Percentiles rank a stretch among this genome's conserved stretches.
Conservation (phyloP, 2,797 vertebrate genomes). For the Etheostoma perlongum region DNA sequence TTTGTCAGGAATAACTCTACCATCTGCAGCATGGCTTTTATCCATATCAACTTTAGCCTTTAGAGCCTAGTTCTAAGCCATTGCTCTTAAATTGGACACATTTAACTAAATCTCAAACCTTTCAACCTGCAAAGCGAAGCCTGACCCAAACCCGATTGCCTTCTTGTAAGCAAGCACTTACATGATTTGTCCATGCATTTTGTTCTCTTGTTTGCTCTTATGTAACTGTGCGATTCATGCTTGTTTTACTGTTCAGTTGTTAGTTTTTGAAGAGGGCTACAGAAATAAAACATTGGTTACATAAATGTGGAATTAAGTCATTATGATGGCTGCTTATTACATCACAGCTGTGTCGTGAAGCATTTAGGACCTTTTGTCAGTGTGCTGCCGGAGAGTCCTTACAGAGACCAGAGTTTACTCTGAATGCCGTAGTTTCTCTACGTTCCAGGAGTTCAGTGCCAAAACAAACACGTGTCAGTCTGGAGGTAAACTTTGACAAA, state of each 20-base stretch:
- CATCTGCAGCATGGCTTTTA: slow-evolving; percentile 45
- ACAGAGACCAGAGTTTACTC: slow-evolving; percentile 17
- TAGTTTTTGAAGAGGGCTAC: not conserved
- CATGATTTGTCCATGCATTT: slow-evolving; percentile 21
- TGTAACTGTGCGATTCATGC: slow-evolving; percentile 23
- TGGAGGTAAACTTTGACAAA: slow-evolving; percentile 66
- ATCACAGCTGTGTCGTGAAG: slow-evolving; percentile 1
- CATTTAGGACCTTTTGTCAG: slow-evolving; percentile 26
- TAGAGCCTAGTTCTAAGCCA: slow-evolving; percentile 22
- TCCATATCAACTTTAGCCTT: slow-evolving; percentile 25
- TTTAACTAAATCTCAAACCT: slow-evolving; percentile 15
- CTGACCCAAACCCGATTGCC: slow-evolving; percentile 18
- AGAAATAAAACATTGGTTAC: slow-evolving; percentile 12
- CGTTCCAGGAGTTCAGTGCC: slow-evolving; percentile 39
- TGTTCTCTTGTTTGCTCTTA: slow-evolving; percentile 37
- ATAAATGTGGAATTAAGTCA: slow-evolving; percentile 20
- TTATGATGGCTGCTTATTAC: slow-evolving; percentile 10
- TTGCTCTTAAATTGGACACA: slow-evolving; percentile 7
- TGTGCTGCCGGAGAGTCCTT: slow-evolving; percentile 12
- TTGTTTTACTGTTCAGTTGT: slow-evolving; percentile 18
- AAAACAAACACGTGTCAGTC: slow-evolving; percentile 63
- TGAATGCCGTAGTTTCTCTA: slow-evolving; percentile 45
- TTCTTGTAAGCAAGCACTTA: slow-evolving; percentile 36
- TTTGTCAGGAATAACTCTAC: slow-evolving; percentile 49
- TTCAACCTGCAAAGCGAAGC: slow-evolving; percentile 8